Percentiles rank a stretch among this genome's conserved stretches.
These are phyloP conservation scores for Pelodiscus sinensis DNA, from an alignment of 2,113 vertebrate species.

Conservation along the genomic window DNA sequence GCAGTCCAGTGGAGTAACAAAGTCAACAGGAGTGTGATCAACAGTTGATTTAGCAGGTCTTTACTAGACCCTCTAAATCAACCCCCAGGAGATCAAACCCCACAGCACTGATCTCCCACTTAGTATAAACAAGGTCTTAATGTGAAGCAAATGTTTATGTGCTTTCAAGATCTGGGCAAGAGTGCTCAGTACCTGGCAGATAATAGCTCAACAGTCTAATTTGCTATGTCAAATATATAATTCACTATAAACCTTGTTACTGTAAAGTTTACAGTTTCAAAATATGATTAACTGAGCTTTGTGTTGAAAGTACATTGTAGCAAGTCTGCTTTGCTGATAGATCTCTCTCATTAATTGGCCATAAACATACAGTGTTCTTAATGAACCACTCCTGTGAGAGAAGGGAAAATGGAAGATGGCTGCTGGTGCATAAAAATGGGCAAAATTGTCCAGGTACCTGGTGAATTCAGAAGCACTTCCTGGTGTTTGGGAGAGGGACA, in stretches of 20 bases:
- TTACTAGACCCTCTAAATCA: no score
- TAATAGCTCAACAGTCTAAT: background rate
- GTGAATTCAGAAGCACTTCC: background rate
- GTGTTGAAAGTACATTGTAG: background rate
- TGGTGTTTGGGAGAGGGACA: background rate
- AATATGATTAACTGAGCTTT: background rate
- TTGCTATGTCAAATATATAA: background rate
- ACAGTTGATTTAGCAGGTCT: no score
- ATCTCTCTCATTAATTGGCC: accelerated
- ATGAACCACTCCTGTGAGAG: background rate
- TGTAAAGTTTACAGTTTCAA: background rate
- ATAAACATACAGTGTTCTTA: background rate
- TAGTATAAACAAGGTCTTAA: background rate
- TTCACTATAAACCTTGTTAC: background rate
- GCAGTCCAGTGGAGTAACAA: no score
- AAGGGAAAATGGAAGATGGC: background rate
- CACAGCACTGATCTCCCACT: no score
- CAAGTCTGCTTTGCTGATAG: background rate
- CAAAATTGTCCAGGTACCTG: background rate
- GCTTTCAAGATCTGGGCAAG: accelerated
- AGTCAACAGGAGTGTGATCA: no score
- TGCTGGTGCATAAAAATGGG: background rate
- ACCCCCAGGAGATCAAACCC: no score
- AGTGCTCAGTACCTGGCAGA: background rate
- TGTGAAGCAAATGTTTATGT: background rate